Evolutionary conservation across 2,797 vertebrate species (phyloP).

Genomic region (Propithecus perrieri): DNA sequence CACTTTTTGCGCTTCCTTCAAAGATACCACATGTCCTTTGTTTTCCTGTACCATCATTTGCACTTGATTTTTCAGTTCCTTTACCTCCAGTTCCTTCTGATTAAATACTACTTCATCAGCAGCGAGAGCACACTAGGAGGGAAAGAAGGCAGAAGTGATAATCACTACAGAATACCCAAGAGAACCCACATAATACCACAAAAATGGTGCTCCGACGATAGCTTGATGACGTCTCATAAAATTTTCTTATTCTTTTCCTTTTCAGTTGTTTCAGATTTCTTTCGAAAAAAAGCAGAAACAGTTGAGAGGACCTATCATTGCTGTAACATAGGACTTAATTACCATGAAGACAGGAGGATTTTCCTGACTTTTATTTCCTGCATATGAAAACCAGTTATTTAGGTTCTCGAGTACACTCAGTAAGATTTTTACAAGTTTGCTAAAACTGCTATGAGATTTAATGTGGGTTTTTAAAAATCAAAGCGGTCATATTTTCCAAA

Average conservation of each 20-base stretch:
- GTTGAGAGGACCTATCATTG: not conserved
- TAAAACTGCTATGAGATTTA: slow-evolving; percentile 21
- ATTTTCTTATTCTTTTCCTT: not conserved
- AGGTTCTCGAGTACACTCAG: not conserved
- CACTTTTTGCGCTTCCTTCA: slow-evolving; percentile 87
- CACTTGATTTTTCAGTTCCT: slow-evolving; percentile 84
- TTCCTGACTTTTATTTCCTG: not conserved
- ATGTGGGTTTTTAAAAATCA: slow-evolving; percentile 42
- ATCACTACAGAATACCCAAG: not conserved
- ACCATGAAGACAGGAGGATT: not conserved
- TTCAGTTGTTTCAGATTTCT: not conserved
- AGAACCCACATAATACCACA: not conserved
- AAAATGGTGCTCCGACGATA: not conserved
- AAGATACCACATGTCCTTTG: slow-evolving; percentile 78
- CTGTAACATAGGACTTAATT: not conserved
- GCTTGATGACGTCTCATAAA: not conserved
- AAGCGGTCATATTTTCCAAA: slow-evolving; percentile 33
- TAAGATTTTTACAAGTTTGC: slow-evolving; percentile 20
- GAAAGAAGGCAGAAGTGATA: slow-evolving; percentile 20
- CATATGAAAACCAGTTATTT: slow-evolving; percentile 9
- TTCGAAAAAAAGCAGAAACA: slow-evolving; percentile 2
- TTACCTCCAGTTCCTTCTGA: slow-evolving; percentile 88
- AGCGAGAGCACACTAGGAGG: slow-evolving; percentile 86
- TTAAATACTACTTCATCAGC: slow-evolving; percentile 85
- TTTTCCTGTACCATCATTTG: slow-evolving; percentile 86